Evolutionary conservation across 2,797 vertebrate genomes (phyloP).

Genomic region (Eulemur mongoz): DNA sequence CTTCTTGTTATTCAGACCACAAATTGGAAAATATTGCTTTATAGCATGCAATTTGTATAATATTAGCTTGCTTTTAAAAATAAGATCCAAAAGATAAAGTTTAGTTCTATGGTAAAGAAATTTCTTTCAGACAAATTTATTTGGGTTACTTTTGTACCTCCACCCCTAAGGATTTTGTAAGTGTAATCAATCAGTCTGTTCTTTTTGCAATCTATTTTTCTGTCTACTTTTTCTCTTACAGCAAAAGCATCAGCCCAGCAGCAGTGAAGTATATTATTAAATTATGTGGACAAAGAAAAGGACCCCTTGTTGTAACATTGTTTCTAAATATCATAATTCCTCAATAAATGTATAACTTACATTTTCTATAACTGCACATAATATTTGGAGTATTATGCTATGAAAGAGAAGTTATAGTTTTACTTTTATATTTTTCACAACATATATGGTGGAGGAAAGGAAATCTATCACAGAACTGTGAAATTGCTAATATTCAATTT

Average conservation of each 20-base stretch:
- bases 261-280: not conserved
- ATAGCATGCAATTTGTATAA: not conserved
- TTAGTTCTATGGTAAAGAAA: not conserved
- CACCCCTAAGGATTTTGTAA: not conserved
- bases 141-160: not conserved
- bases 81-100: not conserved
- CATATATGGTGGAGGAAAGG: not conserved
- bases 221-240: constrained; percentile 18
- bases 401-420: not conserved
- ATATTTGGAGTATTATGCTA: not conserved
- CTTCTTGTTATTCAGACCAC: not conserved
- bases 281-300: not conserved
- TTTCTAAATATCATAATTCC: not conserved
- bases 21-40: constrained; percentile 24
- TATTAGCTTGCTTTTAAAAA: not conserved
- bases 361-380: not conserved
- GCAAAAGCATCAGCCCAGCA: not conserved
- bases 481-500: not conserved
- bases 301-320: not conserved
- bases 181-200: not conserved
- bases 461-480: not conserved
- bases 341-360: not conserved
- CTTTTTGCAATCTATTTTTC: constrained; percentile 2
- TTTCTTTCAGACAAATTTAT: constrained; percentile 24
- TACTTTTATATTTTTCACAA: constrained; percentile 1